Conservation (phyloP, 1,140 invertebrate species). For the Catajapyx aquilonaris region DNA sequence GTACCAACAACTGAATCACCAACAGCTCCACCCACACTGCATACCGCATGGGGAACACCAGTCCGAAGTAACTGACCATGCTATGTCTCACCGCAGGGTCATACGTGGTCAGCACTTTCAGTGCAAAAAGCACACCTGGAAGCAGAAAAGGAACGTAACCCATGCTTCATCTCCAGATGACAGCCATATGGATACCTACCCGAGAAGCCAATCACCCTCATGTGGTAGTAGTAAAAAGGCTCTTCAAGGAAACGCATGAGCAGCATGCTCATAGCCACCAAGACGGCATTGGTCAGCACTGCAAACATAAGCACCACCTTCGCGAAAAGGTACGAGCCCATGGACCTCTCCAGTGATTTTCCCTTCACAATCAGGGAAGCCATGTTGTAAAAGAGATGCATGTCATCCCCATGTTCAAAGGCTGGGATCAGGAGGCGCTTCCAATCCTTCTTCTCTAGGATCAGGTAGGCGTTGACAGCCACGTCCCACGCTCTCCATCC, state of each 20-base stretch:
- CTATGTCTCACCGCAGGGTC: constrained; percentile 20
- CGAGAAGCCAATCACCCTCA: constrained; percentile 49
- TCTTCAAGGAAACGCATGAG: too few relatives aligned
- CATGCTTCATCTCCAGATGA: too few relatives aligned
- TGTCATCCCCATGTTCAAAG: constrained; percentile 44
- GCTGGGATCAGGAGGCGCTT: constrained; percentile 32
- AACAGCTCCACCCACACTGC: constrained; percentile 45
- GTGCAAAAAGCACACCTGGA: constrained; percentile 33
- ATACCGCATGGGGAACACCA: constrained; percentile 33
- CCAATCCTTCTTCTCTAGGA: too few relatives aligned
- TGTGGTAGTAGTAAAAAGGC: too few relatives aligned
- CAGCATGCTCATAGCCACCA: constrained; percentile 26
- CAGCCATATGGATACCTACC: too few relatives aligned
- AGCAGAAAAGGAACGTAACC: constrained; percentile 5
- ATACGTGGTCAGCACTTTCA: constrained; percentile 38
- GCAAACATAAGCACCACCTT: constrained; percentile 31
- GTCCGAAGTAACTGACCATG: constrained; percentile 22
- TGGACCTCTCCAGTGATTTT: constrained; percentile 28
- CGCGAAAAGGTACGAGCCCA: constrained; percentile 32
- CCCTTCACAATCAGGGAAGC: constrained; percentile 43
- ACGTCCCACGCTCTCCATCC: too few relatives aligned
- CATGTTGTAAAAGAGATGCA: constrained; percentile 59
- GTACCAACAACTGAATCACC: constrained; percentile 36
- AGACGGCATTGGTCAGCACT: constrained; percentile 27
- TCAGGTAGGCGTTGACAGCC: too few relatives aligned